These are phyloP conservation scores for Chromis chromis DNA, from an alignment of 2,797 vertebrate species.

Conservation along the genomic window DNA sequence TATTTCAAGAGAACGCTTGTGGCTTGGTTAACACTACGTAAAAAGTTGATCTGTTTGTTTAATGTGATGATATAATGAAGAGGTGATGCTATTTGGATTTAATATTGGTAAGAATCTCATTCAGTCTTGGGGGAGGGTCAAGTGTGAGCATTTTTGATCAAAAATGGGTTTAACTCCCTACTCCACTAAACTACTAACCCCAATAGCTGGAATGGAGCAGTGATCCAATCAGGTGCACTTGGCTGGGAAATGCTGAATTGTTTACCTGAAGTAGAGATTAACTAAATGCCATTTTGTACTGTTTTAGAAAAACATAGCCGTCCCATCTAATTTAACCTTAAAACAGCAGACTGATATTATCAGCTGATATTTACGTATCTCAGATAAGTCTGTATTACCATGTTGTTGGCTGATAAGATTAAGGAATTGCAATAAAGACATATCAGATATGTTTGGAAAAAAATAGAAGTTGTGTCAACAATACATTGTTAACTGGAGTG, in stretches of 20 bases:
- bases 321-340: neutral
- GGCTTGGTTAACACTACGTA: neutral
- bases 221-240: conserved; percentile 26
- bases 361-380: neutral
- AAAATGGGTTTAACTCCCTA: neutral
- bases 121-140: neutral
- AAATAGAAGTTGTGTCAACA: neutral
- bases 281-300: neutral
- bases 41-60: neutral
- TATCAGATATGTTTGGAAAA: neutral
- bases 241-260: neutral
- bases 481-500: neutral
- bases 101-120: neutral
- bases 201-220: conserved; percentile 3
- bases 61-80: neutral
- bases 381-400: neutral
- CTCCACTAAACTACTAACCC: conserved; percentile 15
- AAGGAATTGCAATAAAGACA: neutral
- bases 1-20: neutral
- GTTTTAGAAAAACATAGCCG: neutral
- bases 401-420: neutral
- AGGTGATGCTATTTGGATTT: neutral
- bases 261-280: neutral
- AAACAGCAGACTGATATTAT: neutral
- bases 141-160: neutral